Conservation (phyloP, 2,113 vertebrate genomes). For the Nesogale talazaci region DNA sequence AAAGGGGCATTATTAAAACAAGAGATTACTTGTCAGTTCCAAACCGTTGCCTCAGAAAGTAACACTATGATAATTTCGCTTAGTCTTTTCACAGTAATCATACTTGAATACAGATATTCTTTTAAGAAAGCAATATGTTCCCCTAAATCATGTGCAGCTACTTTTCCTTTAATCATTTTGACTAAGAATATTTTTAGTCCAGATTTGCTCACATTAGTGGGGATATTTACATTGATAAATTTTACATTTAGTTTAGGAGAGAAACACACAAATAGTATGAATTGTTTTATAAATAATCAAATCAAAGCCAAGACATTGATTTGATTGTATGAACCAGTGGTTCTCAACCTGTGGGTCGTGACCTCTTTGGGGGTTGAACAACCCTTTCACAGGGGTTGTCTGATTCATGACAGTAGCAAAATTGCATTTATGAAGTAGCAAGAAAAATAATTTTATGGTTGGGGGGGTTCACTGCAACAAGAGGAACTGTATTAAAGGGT, state of each 20-base stretch:
- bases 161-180: conserved; percentile 34
- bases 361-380: no score
- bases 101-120: conserved; percentile 56
- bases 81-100: conserved; percentile 58
- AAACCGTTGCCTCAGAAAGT: conserved; percentile 48
- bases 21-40: conserved; percentile 50
- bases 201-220: not conserved
- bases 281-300: not conserved
- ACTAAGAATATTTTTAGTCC: conserved; percentile 2
- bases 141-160: conserved; percentile 62
- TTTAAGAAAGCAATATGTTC: conserved; percentile 61
- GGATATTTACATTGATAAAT: conserved; percentile 13
- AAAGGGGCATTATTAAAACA: conserved; percentile 57
- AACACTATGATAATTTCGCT: conserved; percentile 48
- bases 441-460: no score
- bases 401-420: no score
- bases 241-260: conserved; percentile 15
- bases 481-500: no score
- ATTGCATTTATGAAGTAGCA: no score
- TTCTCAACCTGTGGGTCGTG: no score
- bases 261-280: not conserved
- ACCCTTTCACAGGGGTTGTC: no score
- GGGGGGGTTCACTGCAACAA: no score
- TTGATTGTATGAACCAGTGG: not conserved
- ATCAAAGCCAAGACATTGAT: conserved; percentile 3